Percentiles rank a stretch among this genome's conserved stretches.
Conservation (phyloP, 1,140 invertebrate species). For the Onthophagus taurus region DNA sequence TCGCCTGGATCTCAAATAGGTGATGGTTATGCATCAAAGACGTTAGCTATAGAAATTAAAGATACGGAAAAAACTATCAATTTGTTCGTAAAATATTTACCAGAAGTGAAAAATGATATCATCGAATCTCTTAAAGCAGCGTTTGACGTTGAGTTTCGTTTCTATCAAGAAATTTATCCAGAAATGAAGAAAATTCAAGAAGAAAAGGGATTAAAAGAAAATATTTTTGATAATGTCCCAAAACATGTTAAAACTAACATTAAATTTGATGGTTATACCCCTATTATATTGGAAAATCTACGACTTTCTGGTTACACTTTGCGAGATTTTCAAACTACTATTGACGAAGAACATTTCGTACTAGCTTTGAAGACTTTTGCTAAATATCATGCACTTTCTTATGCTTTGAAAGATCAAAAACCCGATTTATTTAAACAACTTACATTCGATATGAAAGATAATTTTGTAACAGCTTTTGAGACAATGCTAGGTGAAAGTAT, state of each 20-base stretch:
- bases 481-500: neutral
- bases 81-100: slow-evolving; percentile 1
- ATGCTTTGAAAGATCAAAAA: slow-evolving; percentile 6
- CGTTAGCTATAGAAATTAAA: neutral
- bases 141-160: neutral
- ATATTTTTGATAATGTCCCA: slow-evolving; percentile 34
- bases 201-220: slow-evolving; percentile 16
- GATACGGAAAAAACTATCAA: neutral
- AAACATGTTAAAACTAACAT: too few species aligned
- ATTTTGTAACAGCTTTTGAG: neutral
- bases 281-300: slow-evolving; percentile 8
- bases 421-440: neutral
- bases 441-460: neutral
- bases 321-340: neutral
- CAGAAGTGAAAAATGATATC: neutral
- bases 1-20: slow-evolving; percentile 3
- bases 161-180: neutral
- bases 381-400: slow-evolving; percentile 6
- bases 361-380: slow-evolving; percentile 6
- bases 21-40: slow-evolving; percentile 4
- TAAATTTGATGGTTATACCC: too few species aligned
- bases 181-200: neutral
- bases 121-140: slow-evolving; percentile 1
- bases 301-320: neutral
- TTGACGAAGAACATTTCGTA: neutral